Percentiles rank a stretch among this genome's conserved stretches.
Conservation (phyloP, 2,888 invertebrate species). For the Agrochola macilenta region DNA sequence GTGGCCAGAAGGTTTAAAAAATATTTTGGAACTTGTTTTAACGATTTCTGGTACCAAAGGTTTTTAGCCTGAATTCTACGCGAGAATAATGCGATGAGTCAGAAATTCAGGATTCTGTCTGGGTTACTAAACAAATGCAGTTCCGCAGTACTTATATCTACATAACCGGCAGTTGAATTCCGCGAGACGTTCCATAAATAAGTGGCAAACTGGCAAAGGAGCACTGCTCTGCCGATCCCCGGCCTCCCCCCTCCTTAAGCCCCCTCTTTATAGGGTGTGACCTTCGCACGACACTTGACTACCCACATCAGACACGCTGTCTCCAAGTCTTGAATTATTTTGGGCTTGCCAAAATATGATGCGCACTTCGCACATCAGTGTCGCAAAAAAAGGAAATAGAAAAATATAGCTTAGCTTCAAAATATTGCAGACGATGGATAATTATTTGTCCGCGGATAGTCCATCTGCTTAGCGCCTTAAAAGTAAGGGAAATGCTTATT, state of each 20-base stretch:
- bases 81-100: neutral
- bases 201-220: neutral
- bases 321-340: conserved; percentile 29
- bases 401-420: neutral
- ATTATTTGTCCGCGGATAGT: too few relatives aligned
- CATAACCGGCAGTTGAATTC: neutral
- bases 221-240: too few relatives aligned
- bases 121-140: neutral
- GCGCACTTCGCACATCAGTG: conserved; percentile 11
- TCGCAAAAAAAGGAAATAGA: neutral
- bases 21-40: neutral
- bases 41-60: neutral
- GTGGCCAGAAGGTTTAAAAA: neutral
- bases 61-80: neutral
- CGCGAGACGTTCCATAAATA: neutral
- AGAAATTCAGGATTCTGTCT: conserved; percentile 1
- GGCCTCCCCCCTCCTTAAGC: neutral
- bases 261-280: neutral
- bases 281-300: conserved; percentile 5
- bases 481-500: neutral
- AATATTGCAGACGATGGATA: neutral
- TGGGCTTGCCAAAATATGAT: conserved; percentile 23
- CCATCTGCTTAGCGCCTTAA: neutral
- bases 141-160: neutral
- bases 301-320: conserved; percentile 9